Evolutionary conservation across 1,140 invertebrate species (phyloP).

Genomic region (Rhopalosiphum maidis): DNA sequence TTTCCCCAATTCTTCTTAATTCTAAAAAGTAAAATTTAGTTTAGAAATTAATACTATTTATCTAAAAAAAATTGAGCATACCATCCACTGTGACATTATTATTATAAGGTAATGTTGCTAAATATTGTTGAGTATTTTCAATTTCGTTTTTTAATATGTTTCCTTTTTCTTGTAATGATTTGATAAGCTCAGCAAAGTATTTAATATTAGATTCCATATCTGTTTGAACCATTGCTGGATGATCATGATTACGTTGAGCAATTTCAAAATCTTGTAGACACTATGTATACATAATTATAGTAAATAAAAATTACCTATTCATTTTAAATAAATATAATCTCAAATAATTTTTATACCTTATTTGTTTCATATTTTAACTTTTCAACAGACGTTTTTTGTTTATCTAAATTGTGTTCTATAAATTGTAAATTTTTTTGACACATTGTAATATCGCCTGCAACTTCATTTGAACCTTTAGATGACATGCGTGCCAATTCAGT

Average conservation of each 20-base stretch:
- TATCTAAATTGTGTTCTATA: constrained; percentile 69
- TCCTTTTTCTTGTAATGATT: constrained; percentile 76
- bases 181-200: constrained; percentile 76
- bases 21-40: constrained; percentile 64
- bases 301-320: not conserved
- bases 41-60: not conserved
- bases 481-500: constrained; percentile 82
- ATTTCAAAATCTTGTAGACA: constrained; percentile 79
- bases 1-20: constrained; percentile 68
- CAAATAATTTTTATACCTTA: constrained; percentile 63
- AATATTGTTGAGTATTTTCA: constrained; percentile 75
- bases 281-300: constrained; percentile 61
- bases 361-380: constrained; percentile 78
- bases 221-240: constrained; percentile 76
- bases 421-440: constrained; percentile 73
- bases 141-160: constrained; percentile 75
- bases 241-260: constrained; percentile 79
- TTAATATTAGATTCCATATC: constrained; percentile 78
- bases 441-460: constrained; percentile 70
- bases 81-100: constrained; percentile 73
- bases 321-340: not conserved
- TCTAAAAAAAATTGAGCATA: constrained; percentile 61
- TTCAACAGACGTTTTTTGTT: constrained; percentile 72
- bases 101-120: constrained; percentile 73
- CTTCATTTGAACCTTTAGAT: constrained; percentile 73